Evolutionary conservation across 2,888 invertebrate genomes (phyloP).

Genomic region (Ametastegia equiseti): DNA sequence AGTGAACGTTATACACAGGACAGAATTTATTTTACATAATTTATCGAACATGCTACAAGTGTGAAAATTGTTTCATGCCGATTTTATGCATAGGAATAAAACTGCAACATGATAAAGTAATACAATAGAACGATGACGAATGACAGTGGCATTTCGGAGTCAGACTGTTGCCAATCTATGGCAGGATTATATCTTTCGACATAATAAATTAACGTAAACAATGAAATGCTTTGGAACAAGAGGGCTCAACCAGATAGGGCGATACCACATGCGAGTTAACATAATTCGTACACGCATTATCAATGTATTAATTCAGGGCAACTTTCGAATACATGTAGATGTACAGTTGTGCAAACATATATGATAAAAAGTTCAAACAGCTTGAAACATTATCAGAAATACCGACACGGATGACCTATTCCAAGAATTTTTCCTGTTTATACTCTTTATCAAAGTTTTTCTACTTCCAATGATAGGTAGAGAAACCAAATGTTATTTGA

Average conservation of each 20-base stretch:
- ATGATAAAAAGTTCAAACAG: constrained; percentile 12
- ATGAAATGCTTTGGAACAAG: not conserved
- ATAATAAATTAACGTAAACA: not conserved
- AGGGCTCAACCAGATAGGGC: not conserved
- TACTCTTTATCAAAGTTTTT: not conserved
- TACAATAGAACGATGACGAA: not conserved
- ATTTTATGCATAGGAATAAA: no score
- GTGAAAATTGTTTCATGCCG: not conserved
- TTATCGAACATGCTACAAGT: not conserved
- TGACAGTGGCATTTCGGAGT: not conserved
- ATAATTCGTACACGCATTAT: constrained; percentile 9
- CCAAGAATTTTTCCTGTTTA: not conserved
- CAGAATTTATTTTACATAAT: not conserved
- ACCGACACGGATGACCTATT: not conserved
- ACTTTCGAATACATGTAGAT: not conserved
- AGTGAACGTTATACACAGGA: not conserved
- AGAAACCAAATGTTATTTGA: no score
- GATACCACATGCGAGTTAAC: not conserved
- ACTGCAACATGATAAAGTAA: not conserved
- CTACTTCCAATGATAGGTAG: not conserved
- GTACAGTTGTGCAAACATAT: not conserved
- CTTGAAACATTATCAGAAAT: constrained; percentile 10
- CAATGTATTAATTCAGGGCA: not conserved
- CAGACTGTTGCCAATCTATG: not conserved
- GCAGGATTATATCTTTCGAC: not conserved